Evolutionary conservation across 2,113 vertebrate genomes (phyloP).

Genomic region (Ascaphus truei): DNA sequence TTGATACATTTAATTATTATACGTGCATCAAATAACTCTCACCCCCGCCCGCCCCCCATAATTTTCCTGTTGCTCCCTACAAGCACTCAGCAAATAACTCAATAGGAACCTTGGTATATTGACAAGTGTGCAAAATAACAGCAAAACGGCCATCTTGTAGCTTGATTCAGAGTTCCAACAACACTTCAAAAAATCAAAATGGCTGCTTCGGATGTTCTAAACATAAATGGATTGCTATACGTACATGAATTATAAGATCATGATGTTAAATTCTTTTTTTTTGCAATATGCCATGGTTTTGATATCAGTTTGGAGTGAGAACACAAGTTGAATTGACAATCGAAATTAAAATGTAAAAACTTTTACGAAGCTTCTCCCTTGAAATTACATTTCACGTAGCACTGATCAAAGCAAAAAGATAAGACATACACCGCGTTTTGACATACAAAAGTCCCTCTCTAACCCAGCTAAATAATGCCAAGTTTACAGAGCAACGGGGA

Average conservation of each 20-base stretch:
- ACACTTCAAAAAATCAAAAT: constrained; percentile 15
- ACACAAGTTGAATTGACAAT: background rate
- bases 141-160: constrained; percentile 2
- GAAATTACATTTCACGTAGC: constrained; percentile 58
- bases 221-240: background rate
- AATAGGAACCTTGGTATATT: background rate
- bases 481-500: constrained; percentile 50
- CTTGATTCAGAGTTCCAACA: background rate
- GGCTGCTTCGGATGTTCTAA: background rate
- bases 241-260: background rate
- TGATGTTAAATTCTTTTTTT: background rate
- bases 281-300: background rate
- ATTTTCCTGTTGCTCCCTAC: too few species aligned
- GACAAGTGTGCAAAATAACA: constrained; percentile 22
- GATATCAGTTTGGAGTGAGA: background rate
- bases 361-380: constrained; percentile 55
- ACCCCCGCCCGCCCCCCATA: too few species aligned
- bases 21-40: too few species aligned
- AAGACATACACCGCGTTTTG: constrained; percentile 58
- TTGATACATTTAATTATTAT: too few species aligned
- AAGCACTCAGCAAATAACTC: background rate
- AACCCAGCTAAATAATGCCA: constrained; percentile 51
- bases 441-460: constrained; percentile 61
- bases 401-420: constrained; percentile 46
- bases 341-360: background rate